These are phyloP conservation scores for Rhinophrynus dorsalis DNA, from an alignment of 2,797 vertebrate genomes.

Conservation along the genomic window DNA sequence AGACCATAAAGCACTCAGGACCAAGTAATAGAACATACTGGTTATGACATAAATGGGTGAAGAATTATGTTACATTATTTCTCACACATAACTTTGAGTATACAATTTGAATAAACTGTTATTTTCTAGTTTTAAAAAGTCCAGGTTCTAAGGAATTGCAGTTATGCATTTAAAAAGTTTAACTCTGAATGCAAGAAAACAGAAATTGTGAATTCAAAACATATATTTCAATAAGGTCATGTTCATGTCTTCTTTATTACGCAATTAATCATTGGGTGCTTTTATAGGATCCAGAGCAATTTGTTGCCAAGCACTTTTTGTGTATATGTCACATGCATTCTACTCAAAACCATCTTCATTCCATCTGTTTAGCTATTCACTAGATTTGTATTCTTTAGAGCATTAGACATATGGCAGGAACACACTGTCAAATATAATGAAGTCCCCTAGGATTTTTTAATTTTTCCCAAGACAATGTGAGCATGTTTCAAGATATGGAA, in stretches of 20 bases:
- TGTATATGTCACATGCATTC: constrained; percentile 2
- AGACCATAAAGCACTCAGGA: too few species aligned
- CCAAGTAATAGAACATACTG: too few species aligned
- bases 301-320: background rate
- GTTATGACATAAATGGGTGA: too few species aligned
- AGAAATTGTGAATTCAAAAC: too few species aligned
- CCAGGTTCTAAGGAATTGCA: too few species aligned
- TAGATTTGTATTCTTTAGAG: constrained; percentile 57
- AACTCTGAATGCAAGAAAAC: too few species aligned
- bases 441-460: constrained; percentile 56
- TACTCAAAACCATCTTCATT: constrained; percentile 9
- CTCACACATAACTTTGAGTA: too few species aligned
- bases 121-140: too few species aligned
- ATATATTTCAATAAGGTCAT: too few species aligned
- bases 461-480: constrained; percentile 41
- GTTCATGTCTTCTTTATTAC: background rate
- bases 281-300: background rate
- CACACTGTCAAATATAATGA: constrained; percentile 56
- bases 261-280: background rate
- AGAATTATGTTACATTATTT: too few species aligned
- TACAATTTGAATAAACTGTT: too few species aligned
- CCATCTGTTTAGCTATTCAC: constrained; percentile 31
- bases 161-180: too few species aligned
- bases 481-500: constrained; percentile 35
- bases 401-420: constrained; percentile 63